These are phyloP conservation scores for Drosophila seguyi DNA, from an alignment of 1,140 invertebrate species.

Conservation along the genomic window DNA sequence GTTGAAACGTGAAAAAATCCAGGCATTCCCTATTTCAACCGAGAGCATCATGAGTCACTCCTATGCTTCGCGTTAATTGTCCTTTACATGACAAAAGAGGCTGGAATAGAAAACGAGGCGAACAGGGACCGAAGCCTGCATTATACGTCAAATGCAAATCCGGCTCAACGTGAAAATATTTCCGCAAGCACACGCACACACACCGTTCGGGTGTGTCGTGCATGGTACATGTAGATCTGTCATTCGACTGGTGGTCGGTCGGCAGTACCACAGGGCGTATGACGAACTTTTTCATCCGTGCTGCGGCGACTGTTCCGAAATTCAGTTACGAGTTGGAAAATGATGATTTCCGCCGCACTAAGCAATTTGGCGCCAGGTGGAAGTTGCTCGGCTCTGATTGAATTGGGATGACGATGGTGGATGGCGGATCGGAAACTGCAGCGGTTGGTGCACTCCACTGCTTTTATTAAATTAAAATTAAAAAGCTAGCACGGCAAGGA, in stretches of 20 bases:
- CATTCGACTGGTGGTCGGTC: slow-evolving; percentile 50
- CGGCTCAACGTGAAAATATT: slow-evolving; percentile 74
- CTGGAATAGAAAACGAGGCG: slow-evolving; percentile 19
- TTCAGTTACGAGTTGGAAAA: slow-evolving; percentile 62
- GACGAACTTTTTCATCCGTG: slow-evolving; percentile 47
- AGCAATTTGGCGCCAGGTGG: slow-evolving; percentile 67
- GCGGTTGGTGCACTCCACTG: slow-evolving; percentile 58
- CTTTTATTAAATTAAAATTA: slow-evolving; percentile 80
- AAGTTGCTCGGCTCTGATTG: slow-evolving; percentile 46
- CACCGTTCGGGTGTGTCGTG: slow-evolving; percentile 43
- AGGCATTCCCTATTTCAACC: slow-evolving; percentile 52
- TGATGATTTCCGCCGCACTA: slow-evolving; percentile 73
- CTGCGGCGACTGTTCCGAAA: slow-evolving; percentile 42
- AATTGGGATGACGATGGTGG: slow-evolving; percentile 45
- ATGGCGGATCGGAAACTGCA: slow-evolving; percentile 29
- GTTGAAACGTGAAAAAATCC: slow-evolving; percentile 65
- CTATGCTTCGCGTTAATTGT: slow-evolving; percentile 71
- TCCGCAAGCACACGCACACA: slow-evolving; percentile 16
- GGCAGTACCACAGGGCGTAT: slow-evolving; percentile 49
- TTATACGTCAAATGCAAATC: slow-evolving; percentile 53
- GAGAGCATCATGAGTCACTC: slow-evolving; percentile 65
- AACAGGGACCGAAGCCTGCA: slow-evolving; percentile 13
- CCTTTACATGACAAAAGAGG: slow-evolving; percentile 53
- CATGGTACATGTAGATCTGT: slow-evolving; percentile 62
- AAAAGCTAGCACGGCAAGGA: slow-evolving; percentile 46